A percentile compares a stretch with the other conserved stretches of the same genome.
phyloP scores from a whole-genome alignment of 1,140 invertebrate species.

The Agraylea sexmaculata region DNA sequence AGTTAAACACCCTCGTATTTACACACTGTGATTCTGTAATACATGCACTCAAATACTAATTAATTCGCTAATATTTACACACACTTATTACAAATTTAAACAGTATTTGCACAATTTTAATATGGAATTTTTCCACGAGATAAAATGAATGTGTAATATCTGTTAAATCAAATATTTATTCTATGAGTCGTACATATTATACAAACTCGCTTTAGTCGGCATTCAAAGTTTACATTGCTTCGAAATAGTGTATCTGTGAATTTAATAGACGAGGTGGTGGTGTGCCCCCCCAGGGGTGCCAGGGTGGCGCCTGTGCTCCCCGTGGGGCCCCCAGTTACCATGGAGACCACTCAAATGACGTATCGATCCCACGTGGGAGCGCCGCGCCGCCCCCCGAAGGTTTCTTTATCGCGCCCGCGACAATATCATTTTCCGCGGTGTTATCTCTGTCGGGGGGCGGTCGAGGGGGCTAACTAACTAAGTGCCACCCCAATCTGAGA shows the following conservation, averaged over 20 bases:
- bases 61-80: too few relatives aligned
- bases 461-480: background rate
- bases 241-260: conserved; percentile 20
- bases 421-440: conserved; percentile 19
- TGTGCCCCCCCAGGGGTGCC: background rate
- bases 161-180: too few relatives aligned
- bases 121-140: too few relatives aligned
- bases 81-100: too few relatives aligned
- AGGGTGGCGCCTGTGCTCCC: background rate
- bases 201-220: too few relatives aligned
- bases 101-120: too few relatives aligned
- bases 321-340: conserved; percentile 13
- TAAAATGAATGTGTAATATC: too few relatives aligned
- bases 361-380: conserved; percentile 22
- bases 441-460: conserved; percentile 6
- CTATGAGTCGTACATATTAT: too few relatives aligned
- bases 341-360: conserved; percentile 22
- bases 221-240: conserved; percentile 16
- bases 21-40: too few relatives aligned
- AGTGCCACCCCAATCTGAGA: too few relatives aligned
- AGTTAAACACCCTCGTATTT: too few relatives aligned
- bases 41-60: too few relatives aligned
- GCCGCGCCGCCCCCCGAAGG: conserved; percentile 12
- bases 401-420: conserved; percentile 17
- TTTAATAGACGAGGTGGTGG: conserved; percentile 20